Conservation (phyloP, 2,888 invertebrate species). For the Pediacus dermestoides region DNA sequence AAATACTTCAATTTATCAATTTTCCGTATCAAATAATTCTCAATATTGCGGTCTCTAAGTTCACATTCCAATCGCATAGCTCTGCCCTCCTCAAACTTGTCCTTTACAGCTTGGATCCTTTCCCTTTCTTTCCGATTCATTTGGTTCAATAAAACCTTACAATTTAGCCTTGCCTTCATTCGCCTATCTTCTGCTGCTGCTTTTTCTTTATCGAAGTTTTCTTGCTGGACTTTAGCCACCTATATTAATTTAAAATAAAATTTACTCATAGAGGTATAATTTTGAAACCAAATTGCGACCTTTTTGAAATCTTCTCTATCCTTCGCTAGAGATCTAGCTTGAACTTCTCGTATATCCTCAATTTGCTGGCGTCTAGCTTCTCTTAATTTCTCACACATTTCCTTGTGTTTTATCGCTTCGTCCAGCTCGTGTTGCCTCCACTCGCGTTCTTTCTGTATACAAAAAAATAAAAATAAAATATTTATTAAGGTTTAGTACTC, state of each 20-base stretch:
- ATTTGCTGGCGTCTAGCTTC: slow-evolving; percentile 51
- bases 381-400: slow-evolving; percentile 52
- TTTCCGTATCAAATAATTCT: slow-evolving; percentile 55
- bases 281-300: too few species aligned
- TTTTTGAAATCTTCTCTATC: slow-evolving; percentile 51
- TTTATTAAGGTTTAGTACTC: slow-evolving; percentile 2
- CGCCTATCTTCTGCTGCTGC: slow-evolving; percentile 47
- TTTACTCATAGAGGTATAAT: slow-evolving; percentile 3
- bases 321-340: slow-evolving; percentile 64
- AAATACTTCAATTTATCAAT: slow-evolving; percentile 55
- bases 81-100: slow-evolving; percentile 64
- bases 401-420: slow-evolving; percentile 57
- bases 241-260: slow-evolving; percentile 30
- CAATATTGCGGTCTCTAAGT: slow-evolving; percentile 53
- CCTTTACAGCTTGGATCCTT: slow-evolving; percentile 58
- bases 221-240: slow-evolving; percentile 54
- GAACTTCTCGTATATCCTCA: slow-evolving; percentile 56
- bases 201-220: slow-evolving; percentile 39
- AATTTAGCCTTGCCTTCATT: slow-evolving; percentile 54
- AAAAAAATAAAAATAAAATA: slow-evolving; percentile 19
- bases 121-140: slow-evolving; percentile 68
- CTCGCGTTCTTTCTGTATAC: slow-evolving; percentile 63
- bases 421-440: slow-evolving; percentile 65
- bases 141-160: slow-evolving; percentile 64
- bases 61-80: slow-evolving; percentile 61